Evolutionary conservation across 2,888 invertebrate species (phyloP), one percentile per base, ranked within the genome.

Genomic region (Dolomedes plantarius): DNA sequence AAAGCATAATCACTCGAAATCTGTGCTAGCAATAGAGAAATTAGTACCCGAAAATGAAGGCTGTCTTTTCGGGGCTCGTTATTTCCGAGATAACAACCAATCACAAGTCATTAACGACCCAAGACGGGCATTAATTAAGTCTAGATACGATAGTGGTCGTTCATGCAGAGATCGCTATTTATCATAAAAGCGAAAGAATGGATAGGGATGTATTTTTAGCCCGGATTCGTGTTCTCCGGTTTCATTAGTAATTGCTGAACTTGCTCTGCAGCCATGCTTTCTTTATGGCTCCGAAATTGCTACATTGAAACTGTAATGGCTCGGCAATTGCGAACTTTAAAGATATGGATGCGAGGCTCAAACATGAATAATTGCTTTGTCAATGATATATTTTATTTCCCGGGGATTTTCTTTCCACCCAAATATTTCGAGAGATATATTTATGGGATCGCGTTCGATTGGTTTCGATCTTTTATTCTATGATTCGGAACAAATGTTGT

Each of bases 81-180:
- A 69, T 36, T 41, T 69, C 23, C 41, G 39, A 69, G 69, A 69
- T 69, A 69, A 69, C 69, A 69, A 28, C 69, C 69, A 69, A 69
- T 69, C 69, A 69, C 69, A 69, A 69, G 69, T 41, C 69, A 69
- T 69, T 69, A 69, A 28, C 69, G 28, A 69, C 6, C 69, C 69
- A 28, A 23, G 41, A 69, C 39, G 19, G 41, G 23, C 69, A 69
- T 69, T 69, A 69, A 69, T 69, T 69, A 69, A 36, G 69, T 69
- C n/a, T 69, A 27, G 41, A 68, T 68, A 68, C 39, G 69, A 69
- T 28, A 23, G 13, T 36, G 23, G 41, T 41, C 28, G 27, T 3
- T 28, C 6, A 36, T 41, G 69, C 69, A 41, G 39, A 36, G n/a
- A 31, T 56, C 23, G 11, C 41, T 39, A 69, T 69, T 68, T 41